These are phyloP conservation scores for Empidonax traillii DNA, from an alignment of 2,113 vertebrate genomes.

Conservation along the genomic window DNA sequence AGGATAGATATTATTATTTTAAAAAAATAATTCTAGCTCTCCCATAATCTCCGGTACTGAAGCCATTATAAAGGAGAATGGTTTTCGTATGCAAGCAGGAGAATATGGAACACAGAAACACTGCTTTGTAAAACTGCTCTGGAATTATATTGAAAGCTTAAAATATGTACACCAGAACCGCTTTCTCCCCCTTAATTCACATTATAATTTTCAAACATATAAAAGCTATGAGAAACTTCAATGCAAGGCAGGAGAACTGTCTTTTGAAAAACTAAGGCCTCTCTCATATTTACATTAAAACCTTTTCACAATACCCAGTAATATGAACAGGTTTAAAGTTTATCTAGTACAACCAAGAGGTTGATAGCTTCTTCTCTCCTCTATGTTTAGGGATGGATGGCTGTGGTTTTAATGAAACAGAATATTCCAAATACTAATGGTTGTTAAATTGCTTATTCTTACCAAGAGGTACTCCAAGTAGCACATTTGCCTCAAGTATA, in stretches of 20 bases:
- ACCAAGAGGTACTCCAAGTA: constrained; percentile 66
- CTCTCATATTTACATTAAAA: neutral
- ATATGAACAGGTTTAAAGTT: constrained; percentile 14
- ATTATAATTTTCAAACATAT: neutral
- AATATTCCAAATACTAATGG: constrained; percentile 68
- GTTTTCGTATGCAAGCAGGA: neutral
- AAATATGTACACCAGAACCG: neutral
- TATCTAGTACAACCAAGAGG: neutral
- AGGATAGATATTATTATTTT: neutral
- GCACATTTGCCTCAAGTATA: constrained; percentile 51
- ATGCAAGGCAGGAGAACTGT: neutral
- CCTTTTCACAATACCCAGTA: neutral
- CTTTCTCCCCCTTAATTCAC: neutral
- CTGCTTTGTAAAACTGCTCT: neutral
- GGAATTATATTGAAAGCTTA: neutral
- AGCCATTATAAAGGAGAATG: neutral
- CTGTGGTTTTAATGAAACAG: constrained; percentile 56
- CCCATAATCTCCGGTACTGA: neutral
- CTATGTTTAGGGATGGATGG: constrained; percentile 32
- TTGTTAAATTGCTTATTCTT: constrained; percentile 68
- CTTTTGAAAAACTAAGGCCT: neutral
- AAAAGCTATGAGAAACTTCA: neutral
- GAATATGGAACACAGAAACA: neutral
- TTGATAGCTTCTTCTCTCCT: constrained; percentile 31
- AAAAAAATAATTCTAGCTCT: neutral